These are phyloP conservation scores for Tetanocera ferruginea DNA, from an alignment of 2,888 invertebrate species.

Conservation along the genomic window DNA sequence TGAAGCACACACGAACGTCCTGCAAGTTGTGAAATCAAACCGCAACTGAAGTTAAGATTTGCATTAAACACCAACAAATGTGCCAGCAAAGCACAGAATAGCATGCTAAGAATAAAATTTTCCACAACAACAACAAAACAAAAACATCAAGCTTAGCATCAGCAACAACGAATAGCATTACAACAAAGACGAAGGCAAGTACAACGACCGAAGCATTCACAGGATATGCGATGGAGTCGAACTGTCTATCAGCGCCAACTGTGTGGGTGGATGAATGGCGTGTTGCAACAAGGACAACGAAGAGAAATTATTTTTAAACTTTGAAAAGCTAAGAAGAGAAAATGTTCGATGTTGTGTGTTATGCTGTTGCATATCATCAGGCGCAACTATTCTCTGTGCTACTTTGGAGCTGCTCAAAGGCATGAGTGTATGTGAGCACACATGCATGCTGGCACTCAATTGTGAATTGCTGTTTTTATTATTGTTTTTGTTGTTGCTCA, in stretches of 20 bases:
- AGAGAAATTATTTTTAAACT: background rate
- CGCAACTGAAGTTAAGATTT: conserved; percentile 62
- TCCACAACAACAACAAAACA: background rate
- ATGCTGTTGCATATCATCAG: conserved; percentile 20
- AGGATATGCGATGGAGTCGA: conserved; percentile 25
- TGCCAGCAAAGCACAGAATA: conserved; percentile 42
- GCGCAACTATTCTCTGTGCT: background rate
- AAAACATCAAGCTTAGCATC: background rate
- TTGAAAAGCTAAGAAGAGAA: background rate
- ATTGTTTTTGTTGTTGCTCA: background rate
- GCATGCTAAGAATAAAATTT: conserved; percentile 17
- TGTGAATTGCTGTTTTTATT: too few relatives aligned
- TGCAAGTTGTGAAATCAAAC: conserved; percentile 60
- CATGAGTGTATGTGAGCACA: background rate
- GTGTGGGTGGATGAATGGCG: background rate
- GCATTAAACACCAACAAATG: conserved; percentile 27
- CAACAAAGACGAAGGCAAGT: background rate
- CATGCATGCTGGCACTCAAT: too few relatives aligned
- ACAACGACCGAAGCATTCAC: conserved; percentile 1
- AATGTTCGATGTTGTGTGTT: conserved; percentile 10
- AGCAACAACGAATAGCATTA: background rate
- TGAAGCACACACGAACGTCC: conserved; percentile 57
- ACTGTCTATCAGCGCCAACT: conserved; percentile 16
- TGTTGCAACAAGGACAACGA: background rate
- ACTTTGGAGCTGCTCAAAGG: background rate